phyloP scores from a whole-genome alignment of 2,888 invertebrate species.

The Polyploca ridens region DNA sequence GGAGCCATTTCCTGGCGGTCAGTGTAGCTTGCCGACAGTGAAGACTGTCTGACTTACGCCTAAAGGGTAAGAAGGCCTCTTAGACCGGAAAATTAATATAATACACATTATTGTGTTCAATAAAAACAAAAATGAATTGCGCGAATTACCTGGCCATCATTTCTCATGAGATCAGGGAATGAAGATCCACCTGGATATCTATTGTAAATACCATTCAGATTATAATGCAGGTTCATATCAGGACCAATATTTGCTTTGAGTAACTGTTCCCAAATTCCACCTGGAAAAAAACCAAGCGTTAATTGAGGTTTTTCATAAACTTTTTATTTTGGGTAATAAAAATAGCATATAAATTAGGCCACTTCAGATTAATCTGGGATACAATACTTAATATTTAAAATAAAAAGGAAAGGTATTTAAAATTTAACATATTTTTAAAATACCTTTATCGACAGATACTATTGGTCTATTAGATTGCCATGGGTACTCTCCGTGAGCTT shows the following conservation, averaged over 20 bases:
- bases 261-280: conserved; percentile 79
- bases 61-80: too few relatives aligned
- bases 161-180: conserved; percentile 70
- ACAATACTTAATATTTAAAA: too few relatives aligned
- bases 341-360: too few relatives aligned
- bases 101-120: too few relatives aligned
- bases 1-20: too few relatives aligned
- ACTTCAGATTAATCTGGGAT: too few relatives aligned
- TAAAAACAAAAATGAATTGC: too few relatives aligned
- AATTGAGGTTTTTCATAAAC: neutral
- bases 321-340: too few relatives aligned
- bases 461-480: conserved; percentile 77
- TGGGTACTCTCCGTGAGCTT: conserved; percentile 79
- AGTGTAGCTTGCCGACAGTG: too few relatives aligned
- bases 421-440: neutral
- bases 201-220: conserved; percentile 77
- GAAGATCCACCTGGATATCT: conserved; percentile 63
- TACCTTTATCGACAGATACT: conserved; percentile 71
- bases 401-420: too few relatives aligned
- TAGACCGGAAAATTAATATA: too few relatives aligned
- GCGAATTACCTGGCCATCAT: conserved; percentile 67
- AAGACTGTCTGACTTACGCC: too few relatives aligned
- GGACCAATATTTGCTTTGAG: conserved; percentile 80
- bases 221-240: conserved; percentile 80
- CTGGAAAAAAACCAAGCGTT: conserved; percentile 36